Evolutionary conservation across 2,888 invertebrate genomes (phyloP).

Genomic region (Dryobota labecula): DNA sequence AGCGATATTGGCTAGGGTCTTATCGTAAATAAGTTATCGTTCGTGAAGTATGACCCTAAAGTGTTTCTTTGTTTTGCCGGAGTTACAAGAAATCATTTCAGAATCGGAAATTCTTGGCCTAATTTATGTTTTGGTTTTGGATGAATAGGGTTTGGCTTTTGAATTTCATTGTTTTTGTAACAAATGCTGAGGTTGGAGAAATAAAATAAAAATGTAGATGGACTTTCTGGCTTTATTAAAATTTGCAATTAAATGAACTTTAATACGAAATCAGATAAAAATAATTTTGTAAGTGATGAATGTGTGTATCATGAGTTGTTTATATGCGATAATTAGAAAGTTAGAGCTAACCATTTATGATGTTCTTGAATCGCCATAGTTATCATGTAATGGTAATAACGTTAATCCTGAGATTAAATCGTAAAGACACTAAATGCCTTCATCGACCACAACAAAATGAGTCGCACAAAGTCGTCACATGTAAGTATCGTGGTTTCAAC

Average conservation of each 20-base stretch:
- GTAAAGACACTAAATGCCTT: neutral
- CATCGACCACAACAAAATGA: neutral
- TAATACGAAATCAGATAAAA: neutral
- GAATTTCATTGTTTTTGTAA: conserved; percentile 40
- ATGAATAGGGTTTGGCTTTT: conserved; percentile 42
- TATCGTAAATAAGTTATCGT: conserved; percentile 58
- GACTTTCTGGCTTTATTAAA: conserved; percentile 7
- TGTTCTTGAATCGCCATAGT: neutral
- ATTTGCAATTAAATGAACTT: neutral
- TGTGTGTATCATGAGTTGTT: neutral
- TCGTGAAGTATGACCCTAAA: conserved; percentile 46
- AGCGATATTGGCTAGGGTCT: conserved; percentile 37
- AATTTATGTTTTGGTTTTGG: conserved; percentile 53
- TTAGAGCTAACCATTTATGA: neutral
- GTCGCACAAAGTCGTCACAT: neutral
- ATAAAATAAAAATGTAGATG: neutral
- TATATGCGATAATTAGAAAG: neutral
- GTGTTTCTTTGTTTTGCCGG: conserved; percentile 49
- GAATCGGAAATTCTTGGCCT: conserved; percentile 48
- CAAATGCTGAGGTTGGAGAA: conserved; percentile 8
- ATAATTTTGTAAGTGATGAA: neutral
- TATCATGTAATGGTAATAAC: neutral
- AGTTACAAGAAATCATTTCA: conserved; percentile 52
- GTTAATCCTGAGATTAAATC: neutral
- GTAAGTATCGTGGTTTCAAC: neutral